Evolutionary conservation across 2,888 invertebrate species (phyloP).

Genomic region (Chrysolina haemoptera): DNA sequence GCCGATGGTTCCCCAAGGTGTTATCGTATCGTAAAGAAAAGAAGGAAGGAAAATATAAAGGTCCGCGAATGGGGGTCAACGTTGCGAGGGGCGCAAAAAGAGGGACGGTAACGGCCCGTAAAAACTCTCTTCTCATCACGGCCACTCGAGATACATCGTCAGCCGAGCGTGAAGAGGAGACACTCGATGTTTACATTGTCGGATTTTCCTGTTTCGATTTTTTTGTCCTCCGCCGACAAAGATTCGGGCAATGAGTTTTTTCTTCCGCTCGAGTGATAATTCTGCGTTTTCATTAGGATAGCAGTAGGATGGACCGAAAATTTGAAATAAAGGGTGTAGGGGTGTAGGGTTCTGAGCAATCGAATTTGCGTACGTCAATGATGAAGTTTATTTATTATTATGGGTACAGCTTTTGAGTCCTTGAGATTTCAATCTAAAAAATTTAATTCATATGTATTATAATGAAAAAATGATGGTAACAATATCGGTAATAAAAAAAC

Average conservation of each 20-base stretch:
- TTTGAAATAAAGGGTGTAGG: no score
- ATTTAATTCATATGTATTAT: no score
- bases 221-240: constrained; percentile 6
- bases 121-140: constrained; percentile 53
- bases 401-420: no score
- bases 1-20: constrained; percentile 58
- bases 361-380: no score
- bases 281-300: no score
- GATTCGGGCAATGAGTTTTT: constrained; percentile 10
- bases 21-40: constrained; percentile 56
- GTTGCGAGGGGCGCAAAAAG: constrained; percentile 50
- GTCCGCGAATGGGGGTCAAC: constrained; percentile 53
- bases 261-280: background rate
- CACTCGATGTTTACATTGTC: constrained; percentile 20
- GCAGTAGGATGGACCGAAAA: no score
- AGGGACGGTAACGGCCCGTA: constrained; percentile 55
- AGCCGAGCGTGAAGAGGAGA: constrained; percentile 36
- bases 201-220: constrained; percentile 20
- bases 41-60: constrained; percentile 55
- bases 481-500: no score
- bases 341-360: no score
- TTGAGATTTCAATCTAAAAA: no score
- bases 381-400: no score
- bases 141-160: constrained; percentile 54
- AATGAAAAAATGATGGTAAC: no score